A percentile compares a stretch with the other conserved stretches of the same genome.
Conservation (phyloP, 2,113 vertebrate genomes). For the Chinchilla lanigera region DNA sequence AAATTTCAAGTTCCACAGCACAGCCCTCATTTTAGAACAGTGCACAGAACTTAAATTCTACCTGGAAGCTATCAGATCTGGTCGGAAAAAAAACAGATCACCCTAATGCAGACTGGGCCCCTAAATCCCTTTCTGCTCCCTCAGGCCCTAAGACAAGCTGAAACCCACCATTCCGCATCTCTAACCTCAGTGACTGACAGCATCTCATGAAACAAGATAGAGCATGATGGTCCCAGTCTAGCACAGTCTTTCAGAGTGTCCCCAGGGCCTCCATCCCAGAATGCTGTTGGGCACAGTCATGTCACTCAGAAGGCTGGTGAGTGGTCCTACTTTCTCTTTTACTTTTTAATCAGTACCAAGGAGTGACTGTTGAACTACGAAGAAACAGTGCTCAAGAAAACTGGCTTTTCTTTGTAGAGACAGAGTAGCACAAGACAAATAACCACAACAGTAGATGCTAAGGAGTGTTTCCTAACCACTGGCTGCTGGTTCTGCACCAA, state of each 20-base stretch:
- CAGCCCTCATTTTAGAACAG: neutral
- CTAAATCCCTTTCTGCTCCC: neutral
- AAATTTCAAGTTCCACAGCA: neutral
- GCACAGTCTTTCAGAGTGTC: neutral
- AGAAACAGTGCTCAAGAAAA: neutral
- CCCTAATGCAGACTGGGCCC: neutral
- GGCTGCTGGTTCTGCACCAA: neutral
- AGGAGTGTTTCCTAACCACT: neutral
- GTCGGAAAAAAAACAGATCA: neutral
- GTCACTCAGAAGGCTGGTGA: conserved; percentile 17
- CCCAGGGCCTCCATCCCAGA: conserved; percentile 19
- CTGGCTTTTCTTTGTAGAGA: neutral
- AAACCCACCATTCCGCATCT: neutral
- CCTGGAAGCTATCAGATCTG: conserved; percentile 30
- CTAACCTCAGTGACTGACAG: neutral
- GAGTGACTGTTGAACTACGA: neutral
- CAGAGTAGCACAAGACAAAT: neutral
- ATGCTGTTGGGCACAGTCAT: neutral
- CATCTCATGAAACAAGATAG: neutral
- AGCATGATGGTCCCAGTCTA: neutral
- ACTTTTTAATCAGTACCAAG: neutral
- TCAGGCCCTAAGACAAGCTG: neutral
- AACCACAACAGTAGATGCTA: neutral
- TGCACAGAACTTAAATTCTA: conserved; percentile 28
- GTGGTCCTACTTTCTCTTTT: neutral